Percentiles rank a stretch among this genome's conserved stretches.
Conservation (phyloP, 2,888 invertebrate genomes). For the Hydrotaea cyrtoneurina region DNA sequence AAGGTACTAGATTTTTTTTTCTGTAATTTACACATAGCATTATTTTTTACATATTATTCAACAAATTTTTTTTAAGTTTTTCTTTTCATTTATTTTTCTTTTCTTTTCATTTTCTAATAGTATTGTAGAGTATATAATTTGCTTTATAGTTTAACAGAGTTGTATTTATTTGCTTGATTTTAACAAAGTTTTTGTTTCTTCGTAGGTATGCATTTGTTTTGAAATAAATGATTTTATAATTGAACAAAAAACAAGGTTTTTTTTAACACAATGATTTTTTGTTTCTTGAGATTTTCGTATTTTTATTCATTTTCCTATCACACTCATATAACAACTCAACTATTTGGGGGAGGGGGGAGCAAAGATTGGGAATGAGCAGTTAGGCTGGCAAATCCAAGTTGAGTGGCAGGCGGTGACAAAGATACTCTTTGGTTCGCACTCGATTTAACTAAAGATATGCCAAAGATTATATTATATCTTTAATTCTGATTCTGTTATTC, state of each 20-base stretch:
- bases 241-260: slow-evolving; percentile 26
- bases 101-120: slow-evolving; percentile 36
- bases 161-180: slow-evolving; percentile 15
- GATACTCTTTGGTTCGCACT: too few species aligned
- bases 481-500: too few species aligned
- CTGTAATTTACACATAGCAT: slow-evolving; percentile 55
- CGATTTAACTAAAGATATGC: too few species aligned
- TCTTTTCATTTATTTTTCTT: slow-evolving; percentile 39
- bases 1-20: slow-evolving; percentile 61
- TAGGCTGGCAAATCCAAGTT: too few species aligned
- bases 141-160: slow-evolving; percentile 58
- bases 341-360: not conserved
- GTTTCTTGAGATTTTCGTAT: slow-evolving; percentile 17
- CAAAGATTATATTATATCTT: too few species aligned
- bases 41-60: slow-evolving; percentile 62
- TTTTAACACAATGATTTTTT: slow-evolving; percentile 13
- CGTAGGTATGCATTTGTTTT: not conserved
- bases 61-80: too few species aligned
- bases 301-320: slow-evolving; percentile 48
- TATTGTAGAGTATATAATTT: slow-evolving; percentile 42
- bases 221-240: slow-evolving; percentile 3
- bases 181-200: not conserved
- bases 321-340: slow-evolving; percentile 65
- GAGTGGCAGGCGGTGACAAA: too few species aligned
- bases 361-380: not conserved